Evolutionary conservation across 1,140 invertebrate genomes (phyloP).

Genomic region (Meloidogyne exigua): DNA sequence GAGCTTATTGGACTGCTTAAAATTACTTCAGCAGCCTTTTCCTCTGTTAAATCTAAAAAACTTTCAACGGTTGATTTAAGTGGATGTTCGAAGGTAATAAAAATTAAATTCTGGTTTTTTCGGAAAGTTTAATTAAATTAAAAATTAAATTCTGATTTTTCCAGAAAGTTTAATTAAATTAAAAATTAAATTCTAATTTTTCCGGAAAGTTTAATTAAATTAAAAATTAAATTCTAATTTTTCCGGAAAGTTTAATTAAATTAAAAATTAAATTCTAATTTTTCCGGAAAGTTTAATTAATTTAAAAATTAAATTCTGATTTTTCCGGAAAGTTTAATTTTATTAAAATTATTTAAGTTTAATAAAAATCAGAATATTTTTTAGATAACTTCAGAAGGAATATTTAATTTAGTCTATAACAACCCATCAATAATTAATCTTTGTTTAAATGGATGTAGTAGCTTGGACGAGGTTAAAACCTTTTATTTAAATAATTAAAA

Average conservation of each 20-base stretch:
- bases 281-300: too few relatives aligned
- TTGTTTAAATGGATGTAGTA: constrained; percentile 56
- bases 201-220: too few relatives aligned
- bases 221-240: too few relatives aligned
- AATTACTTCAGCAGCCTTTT: constrained; percentile 50
- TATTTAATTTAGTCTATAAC: constrained; percentile 52
- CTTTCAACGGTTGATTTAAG: constrained; percentile 56
- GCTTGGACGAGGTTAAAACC: constrained; percentile 48
- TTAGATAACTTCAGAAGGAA: constrained; percentile 54
- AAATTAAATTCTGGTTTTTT: too few relatives aligned
- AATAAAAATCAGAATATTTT: constrained; percentile 14
- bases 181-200: background rate
- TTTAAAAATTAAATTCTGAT: too few relatives aligned
- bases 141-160: constrained; percentile 1
- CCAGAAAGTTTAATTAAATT: background rate
- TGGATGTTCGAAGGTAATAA: constrained; percentile 47
- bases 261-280: background rate
- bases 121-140: background rate
- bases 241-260: background rate
- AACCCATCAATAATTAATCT: constrained; percentile 53
- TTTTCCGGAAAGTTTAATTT: background rate
- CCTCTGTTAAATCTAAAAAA: constrained; percentile 42
- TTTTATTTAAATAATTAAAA: background rate
- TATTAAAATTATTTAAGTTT: too few relatives aligned
- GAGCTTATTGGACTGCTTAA: constrained; percentile 47